Conservation (phyloP, 2,888 invertebrate species). For the Parnassius glacialis region DNA sequence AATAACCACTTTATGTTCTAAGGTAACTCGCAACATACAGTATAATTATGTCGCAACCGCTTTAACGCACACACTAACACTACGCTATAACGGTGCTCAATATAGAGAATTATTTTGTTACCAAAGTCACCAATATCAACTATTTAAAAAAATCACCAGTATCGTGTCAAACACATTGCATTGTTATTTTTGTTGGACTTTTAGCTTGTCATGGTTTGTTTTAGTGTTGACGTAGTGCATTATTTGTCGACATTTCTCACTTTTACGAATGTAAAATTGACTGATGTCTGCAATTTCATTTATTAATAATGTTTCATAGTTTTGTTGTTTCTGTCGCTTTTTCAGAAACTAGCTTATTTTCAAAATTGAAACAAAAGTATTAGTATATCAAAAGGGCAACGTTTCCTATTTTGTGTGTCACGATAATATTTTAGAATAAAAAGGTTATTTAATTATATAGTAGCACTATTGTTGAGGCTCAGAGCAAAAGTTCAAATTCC, state of each 20-base stretch:
- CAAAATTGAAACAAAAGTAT: too few relatives aligned
- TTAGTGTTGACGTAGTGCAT: conserved; percentile 15
- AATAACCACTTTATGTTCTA: conserved; percentile 87
- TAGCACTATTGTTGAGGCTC: background rate
- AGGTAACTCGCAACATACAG: conserved; percentile 81
- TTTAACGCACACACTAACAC: conserved; percentile 48
- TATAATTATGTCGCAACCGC: conserved; percentile 54
- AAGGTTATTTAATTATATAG: background rate
- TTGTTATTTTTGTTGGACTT: conserved; percentile 10
- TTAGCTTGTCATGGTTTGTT: conserved; percentile 17
- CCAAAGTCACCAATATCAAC: background rate
- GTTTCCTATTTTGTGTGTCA: too few relatives aligned
- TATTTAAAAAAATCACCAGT: background rate
- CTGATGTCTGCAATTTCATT: conserved; percentile 2
- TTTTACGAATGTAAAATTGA: background rate
- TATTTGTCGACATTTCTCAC: conserved; percentile 2
- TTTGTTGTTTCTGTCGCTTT: conserved; percentile 13
- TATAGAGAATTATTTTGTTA: conserved; percentile 9
- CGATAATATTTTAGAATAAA: too few relatives aligned
- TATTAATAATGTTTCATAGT: conserved; percentile 2
- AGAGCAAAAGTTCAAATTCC: conserved; percentile 2
- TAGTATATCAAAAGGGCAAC: too few relatives aligned
- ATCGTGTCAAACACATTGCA: conserved; percentile 16
- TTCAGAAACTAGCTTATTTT: background rate
- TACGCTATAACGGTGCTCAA: conserved; percentile 32